Percentiles rank a stretch among this genome's conserved stretches.
Evolutionary conservation across 2,888 invertebrate genomes (phyloP).

Genomic region (Carcina quercana): DNA sequence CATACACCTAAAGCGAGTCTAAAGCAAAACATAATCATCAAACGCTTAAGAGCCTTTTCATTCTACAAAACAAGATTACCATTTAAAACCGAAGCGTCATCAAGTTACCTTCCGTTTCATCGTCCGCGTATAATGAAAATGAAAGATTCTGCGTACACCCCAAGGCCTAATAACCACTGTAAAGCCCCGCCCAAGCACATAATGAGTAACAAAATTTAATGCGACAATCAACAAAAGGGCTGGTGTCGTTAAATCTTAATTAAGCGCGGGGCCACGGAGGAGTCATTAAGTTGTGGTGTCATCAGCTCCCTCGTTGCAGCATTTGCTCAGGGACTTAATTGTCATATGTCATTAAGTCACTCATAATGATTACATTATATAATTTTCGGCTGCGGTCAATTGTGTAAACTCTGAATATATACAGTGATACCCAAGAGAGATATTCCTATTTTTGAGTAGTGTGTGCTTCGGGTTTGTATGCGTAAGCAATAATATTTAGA

Average conservation of each 20-base stretch:
- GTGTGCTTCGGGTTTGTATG: not conserved
- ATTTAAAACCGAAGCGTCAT: too few species aligned
- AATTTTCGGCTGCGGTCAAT: not conserved
- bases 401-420: not conserved
- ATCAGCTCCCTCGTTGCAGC: slow-evolving; percentile 23
- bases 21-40: too few species aligned
- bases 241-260: slow-evolving; percentile 53
- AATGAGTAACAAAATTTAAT: slow-evolving; percentile 34
- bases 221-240: slow-evolving; percentile 39
- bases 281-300: slow-evolving; percentile 42
- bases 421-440: not conserved
- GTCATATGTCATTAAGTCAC: too few species aligned
- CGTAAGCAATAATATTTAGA: too few species aligned
- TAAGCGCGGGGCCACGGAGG: slow-evolving; percentile 32
- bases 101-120: too few species aligned
- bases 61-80: too few species aligned
- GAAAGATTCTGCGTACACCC: too few species aligned
- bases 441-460: not conserved
- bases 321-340: slow-evolving; percentile 15
- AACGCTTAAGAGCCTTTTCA: too few species aligned
- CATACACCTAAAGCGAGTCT: too few species aligned
- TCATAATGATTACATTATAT: not conserved
- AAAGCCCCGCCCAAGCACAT: slow-evolving; percentile 9
- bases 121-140: too few species aligned
- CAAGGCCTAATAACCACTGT: slow-evolving; percentile 1